Conservation (phyloP, 2,113 vertebrate genomes). For the Burhinus oedicnemus region DNA sequence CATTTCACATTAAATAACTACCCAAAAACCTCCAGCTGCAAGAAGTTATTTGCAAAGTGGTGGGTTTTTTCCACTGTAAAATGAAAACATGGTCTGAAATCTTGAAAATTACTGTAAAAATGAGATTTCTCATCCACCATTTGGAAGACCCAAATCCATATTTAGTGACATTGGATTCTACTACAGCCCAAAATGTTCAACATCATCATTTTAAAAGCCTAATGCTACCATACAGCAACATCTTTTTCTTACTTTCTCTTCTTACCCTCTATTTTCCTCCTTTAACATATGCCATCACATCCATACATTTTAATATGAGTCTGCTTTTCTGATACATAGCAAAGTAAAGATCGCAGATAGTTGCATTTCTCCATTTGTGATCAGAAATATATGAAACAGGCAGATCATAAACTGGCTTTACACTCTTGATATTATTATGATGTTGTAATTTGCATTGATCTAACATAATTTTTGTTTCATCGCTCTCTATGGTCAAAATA, state of each 20-base stretch:
- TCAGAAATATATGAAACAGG: constrained; percentile 44
- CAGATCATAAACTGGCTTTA: constrained; percentile 59
- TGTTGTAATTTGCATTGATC: constrained; percentile 40
- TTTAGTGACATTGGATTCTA: neutral
- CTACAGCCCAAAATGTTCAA: neutral
- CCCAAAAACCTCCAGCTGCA: neutral
- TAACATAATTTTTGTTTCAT: constrained; percentile 68
- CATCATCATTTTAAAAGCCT: neutral
- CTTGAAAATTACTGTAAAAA: neutral
- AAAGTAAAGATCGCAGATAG: neutral
- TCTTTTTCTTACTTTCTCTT: neutral
- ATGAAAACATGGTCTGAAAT: neutral
- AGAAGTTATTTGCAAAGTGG: neutral
- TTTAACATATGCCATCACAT: neutral
- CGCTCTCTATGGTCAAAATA: constrained; percentile 54
- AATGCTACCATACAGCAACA: neutral
- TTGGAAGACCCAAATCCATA: neutral
- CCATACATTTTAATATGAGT: neutral
- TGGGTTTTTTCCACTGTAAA: neutral
- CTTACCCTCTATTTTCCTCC: neutral
- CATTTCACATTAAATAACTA: neutral
- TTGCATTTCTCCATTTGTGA: neutral
- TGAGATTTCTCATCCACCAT: neutral
- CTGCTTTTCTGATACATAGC: neutral
- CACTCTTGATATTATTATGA: constrained; percentile 30